Evolutionary conservation across 2,113 vertebrate genomes (phyloP).

Genomic region (Rhinolophus ferrumequinum): DNA sequence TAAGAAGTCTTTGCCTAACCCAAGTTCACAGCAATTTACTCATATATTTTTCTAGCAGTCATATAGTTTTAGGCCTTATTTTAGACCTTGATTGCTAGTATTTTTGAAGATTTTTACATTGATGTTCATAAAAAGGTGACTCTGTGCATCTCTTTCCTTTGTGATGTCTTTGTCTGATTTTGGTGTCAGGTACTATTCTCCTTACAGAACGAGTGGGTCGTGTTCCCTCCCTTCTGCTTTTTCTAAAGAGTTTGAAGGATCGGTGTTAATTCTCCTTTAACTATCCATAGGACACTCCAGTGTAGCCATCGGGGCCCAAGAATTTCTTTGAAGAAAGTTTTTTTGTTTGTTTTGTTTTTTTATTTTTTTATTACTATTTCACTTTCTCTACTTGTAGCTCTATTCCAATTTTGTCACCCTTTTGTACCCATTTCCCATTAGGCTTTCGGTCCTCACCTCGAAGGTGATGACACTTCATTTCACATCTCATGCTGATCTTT

Average conservation of each 20-base stretch:
- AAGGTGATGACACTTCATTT: fast-evolving
- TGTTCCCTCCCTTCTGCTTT: neutral
- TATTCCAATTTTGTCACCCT: too few species aligned
- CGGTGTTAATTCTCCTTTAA: neutral
- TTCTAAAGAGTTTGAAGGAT: neutral
- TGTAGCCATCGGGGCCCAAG: neutral
- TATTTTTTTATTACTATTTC: too few species aligned
- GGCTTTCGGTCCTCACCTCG: too few species aligned
- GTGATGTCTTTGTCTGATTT: neutral
- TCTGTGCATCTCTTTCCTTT: neutral
- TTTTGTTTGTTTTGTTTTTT: neutral
- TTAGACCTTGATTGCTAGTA: neutral
- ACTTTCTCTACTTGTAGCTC: neutral
- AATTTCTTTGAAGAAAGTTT: neutral
- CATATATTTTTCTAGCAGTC: neutral
- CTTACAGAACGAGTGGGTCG: neutral
- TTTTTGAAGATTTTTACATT: neutral
- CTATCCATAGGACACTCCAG: neutral
- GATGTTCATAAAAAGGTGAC: neutral
- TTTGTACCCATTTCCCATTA: neutral
- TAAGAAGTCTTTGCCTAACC: too few species aligned
- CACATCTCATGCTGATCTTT: neutral
- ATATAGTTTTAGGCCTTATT: neutral
- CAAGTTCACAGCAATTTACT: neutral
- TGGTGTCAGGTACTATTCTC: neutral